Evolutionary conservation across 2,797 vertebrate genomes (phyloP).

Genomic region (Acanthiza pusilla): DNA sequence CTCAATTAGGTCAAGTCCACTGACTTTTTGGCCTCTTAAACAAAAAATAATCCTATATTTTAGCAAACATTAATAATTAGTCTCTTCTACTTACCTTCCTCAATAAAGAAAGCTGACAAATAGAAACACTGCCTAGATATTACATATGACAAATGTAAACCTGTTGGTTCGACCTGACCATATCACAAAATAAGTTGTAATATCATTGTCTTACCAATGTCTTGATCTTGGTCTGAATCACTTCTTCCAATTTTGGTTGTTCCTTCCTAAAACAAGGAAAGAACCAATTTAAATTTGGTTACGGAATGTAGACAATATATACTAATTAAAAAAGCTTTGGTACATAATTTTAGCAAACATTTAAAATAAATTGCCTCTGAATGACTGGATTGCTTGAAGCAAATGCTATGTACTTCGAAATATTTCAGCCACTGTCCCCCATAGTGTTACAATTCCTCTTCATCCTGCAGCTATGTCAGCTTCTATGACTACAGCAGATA

Average conservation of each 20-base stretch:
- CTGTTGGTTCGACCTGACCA: background rate
- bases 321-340: background rate
- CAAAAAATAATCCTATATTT: background rate
- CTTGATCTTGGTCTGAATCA: constrained; percentile 82
- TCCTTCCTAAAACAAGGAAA: constrained; percentile 82
- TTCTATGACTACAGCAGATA: background rate
- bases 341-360: background rate
- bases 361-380: background rate
- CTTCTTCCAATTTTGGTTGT: constrained; percentile 88
- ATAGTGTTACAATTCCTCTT: background rate
- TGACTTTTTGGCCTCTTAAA: background rate
- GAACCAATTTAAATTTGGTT: background rate
- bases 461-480: background rate
- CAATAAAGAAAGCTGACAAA: background rate
- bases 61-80: background rate
- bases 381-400: background rate
- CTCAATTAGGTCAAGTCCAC: background rate
- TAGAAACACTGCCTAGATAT: background rate
- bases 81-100: background rate
- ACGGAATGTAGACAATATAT: background rate
- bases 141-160: background rate
- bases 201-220: constrained; percentile 83
- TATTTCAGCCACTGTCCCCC: background rate
- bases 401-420: rapidly evolving
- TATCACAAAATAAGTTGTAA: background rate